Base-by-base conservation (phyloP, 2,113 vertebrate species). In the Agapornis roseicollis region DNA sequence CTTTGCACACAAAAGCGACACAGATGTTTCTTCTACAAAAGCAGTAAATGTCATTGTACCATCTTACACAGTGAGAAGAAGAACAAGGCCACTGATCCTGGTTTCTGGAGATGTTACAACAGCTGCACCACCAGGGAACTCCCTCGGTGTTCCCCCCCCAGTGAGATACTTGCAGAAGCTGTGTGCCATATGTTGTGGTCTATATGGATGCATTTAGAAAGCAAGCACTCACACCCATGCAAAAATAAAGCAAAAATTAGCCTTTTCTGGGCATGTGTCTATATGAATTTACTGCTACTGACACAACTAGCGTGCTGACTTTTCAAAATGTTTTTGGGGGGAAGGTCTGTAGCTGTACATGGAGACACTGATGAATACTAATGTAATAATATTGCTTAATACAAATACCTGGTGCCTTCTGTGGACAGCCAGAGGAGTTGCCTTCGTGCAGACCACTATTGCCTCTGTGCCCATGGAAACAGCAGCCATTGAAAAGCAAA, bases 401-500 rank as follows among this genome's bases (percentile, higher is more conserved):
- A 80, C 66, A 82, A 89, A 88, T 66, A 92, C 19, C 70, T 46
- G 65, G 49, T 77, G 58, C 53, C 42, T 85, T 94, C 42, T 69
- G 63, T 73, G 85, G 91, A 13, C 46, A 89, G 70, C 37, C 63
- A 58, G 70, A 89, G 66, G 37, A 80, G 41, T 44, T 94, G 63
- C 46, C 73, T 95, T 92, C 84, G 73, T 80, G 70, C 63, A 85
- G 78, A 53, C 66, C 74, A 87, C n/a, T 80, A 28, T 68, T 70
- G 92, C n/a, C 35, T 89, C 85, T 80, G 95, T 92, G 91, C 93
- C 91, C 89, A 94, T 95, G 94, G 96, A 97, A 96, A 97, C 93
- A 70, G 89, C 68, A 85, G 88, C 85, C 79, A 66, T 66, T 85
- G 86, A 85, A 85, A 82, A 80, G 78, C 74, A 89, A 61, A 72